phyloP scores from a whole-genome alignment of 2,888 invertebrate species.

The Cylloceria caligata region DNA sequence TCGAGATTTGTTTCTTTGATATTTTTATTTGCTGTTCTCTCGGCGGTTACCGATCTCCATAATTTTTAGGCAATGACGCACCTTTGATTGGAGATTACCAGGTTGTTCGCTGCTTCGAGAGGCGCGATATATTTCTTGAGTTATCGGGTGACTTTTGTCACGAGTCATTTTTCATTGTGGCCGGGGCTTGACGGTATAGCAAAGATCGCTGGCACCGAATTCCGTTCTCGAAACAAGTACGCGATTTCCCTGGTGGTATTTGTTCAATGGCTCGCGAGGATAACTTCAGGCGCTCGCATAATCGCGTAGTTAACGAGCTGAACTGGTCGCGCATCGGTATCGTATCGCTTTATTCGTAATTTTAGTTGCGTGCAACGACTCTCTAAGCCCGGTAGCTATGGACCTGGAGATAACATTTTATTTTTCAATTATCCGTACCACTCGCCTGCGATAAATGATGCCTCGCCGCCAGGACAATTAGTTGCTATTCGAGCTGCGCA shows the following conservation, averaged over 20 bases:
- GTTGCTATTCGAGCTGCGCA: slow-evolving; percentile 34
- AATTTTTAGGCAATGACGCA: slow-evolving; percentile 27
- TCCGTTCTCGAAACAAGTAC: not conserved
- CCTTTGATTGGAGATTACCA: slow-evolving; percentile 19
- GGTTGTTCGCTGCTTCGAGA: slow-evolving; percentile 26
- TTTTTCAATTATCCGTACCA: slow-evolving; percentile 41
- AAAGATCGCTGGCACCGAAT: slow-evolving; percentile 9
- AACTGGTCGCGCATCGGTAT: slow-evolving; percentile 22
- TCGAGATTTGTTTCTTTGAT: not conserved
- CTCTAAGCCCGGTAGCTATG: slow-evolving; percentile 9
- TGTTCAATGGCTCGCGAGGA: not conserved
- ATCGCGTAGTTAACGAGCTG: slow-evolving; percentile 28
- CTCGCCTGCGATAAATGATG: slow-evolving; percentile 24
- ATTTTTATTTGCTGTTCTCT: not conserved
- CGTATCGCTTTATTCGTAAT: slow-evolving; percentile 26
- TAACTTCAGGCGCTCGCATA: slow-evolving; percentile 20
- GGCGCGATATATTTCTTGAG: slow-evolving; percentile 27
- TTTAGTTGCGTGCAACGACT: slow-evolving; percentile 11
- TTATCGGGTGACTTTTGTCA: slow-evolving; percentile 56
- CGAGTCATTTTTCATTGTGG: slow-evolving; percentile 52
- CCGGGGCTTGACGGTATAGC: not conserved
- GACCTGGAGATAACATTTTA: slow-evolving; percentile 42
- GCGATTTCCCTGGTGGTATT: slow-evolving; percentile 4
- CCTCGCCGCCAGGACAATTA: slow-evolving; percentile 44
- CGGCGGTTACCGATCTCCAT: slow-evolving; percentile 15